These are phyloP conservation scores for Mactra quadrangularis DNA, from an alignment of 1,140 invertebrate species.

Conservation along the genomic window DNA sequence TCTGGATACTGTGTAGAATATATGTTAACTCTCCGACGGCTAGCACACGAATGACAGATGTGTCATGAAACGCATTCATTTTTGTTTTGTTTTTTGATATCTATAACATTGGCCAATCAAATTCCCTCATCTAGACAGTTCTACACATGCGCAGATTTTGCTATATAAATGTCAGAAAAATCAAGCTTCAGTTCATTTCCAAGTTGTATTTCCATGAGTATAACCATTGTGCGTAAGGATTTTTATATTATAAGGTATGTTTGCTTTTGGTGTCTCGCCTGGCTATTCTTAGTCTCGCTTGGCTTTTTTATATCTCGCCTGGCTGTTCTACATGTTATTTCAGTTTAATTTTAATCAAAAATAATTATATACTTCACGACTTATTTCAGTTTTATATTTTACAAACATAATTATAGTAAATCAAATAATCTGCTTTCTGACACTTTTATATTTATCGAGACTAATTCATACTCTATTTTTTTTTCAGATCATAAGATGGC, in stretches of 20 bases:
- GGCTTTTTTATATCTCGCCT: no score
- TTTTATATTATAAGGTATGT: not conserved
- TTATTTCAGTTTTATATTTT: not conserved
- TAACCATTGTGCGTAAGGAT: not conserved
- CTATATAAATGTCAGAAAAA: not conserved
- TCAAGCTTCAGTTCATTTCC: not conserved
- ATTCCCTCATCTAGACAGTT: not conserved
- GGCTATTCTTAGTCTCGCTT: slow-evolving; percentile 25
- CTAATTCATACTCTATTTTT: not conserved
- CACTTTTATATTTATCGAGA: not conserved
- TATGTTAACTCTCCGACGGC: not conserved
- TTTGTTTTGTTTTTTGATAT: not conserved
- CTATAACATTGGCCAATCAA: not conserved
- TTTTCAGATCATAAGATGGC: slow-evolving; percentile 22
- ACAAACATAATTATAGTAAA: not conserved
- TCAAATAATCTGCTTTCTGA: not conserved
- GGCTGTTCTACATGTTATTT: no score
- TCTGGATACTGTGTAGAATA: no score
- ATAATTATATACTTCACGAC: no score
- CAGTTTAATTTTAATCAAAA: no score
- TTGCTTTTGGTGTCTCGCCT: slow-evolving; percentile 1
- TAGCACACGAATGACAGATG: not conserved
- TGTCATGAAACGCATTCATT: not conserved
- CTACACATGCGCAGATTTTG: not conserved
- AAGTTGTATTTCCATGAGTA: not conserved